Evolutionary conservation across 2,888 invertebrate genomes (phyloP).

Genomic region (Buathra laborator): DNA sequence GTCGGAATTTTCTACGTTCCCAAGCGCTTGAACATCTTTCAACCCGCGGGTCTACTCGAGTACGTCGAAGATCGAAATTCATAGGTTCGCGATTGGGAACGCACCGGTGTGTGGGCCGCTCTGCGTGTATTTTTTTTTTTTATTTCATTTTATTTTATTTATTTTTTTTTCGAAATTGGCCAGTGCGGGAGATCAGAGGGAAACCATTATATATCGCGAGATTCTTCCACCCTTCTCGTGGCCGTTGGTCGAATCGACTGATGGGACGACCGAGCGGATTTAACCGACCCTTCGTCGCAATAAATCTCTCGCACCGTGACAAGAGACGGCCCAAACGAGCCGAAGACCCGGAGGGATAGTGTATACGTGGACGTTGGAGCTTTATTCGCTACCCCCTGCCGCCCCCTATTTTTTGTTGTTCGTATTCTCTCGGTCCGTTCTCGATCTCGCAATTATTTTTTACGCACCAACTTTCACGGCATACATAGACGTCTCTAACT

Average conservation of each 20-base stretch:
- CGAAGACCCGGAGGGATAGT: slow-evolving; percentile 12
- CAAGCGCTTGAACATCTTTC: slow-evolving; percentile 30
- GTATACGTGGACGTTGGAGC: slow-evolving; percentile 11
- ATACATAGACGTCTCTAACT: background rate
- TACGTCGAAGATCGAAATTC: slow-evolving; percentile 37
- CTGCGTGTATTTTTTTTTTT: background rate
- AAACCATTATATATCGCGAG: background rate
- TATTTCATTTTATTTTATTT: no score
- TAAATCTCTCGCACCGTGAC: slow-evolving; percentile 60
- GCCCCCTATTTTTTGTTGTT: background rate
- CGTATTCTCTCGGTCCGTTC: background rate
- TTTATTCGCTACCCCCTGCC: background rate
- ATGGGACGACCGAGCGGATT: slow-evolving; percentile 21
- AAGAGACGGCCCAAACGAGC: slow-evolving; percentile 30
- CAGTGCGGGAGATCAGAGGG: slow-evolving; percentile 20
- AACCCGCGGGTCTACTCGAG: slow-evolving; percentile 1
- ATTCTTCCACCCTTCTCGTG: slow-evolving; percentile 13
- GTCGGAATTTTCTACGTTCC: background rate
- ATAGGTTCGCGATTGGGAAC: slow-evolving; percentile 29
- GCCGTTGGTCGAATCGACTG: slow-evolving; percentile 19
- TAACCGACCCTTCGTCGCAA: slow-evolving; percentile 41
- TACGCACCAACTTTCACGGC: slow-evolving; percentile 7
- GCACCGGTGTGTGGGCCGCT: background rate
- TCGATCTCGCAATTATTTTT: slow-evolving; percentile 54
- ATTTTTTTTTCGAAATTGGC: slow-evolving; percentile 40